Evolutionary conservation across 64 coral and sea anemone species (phyloP), one percentile per base, ranked within the genome.

Genomic region (Montipora foliosa): DNA sequence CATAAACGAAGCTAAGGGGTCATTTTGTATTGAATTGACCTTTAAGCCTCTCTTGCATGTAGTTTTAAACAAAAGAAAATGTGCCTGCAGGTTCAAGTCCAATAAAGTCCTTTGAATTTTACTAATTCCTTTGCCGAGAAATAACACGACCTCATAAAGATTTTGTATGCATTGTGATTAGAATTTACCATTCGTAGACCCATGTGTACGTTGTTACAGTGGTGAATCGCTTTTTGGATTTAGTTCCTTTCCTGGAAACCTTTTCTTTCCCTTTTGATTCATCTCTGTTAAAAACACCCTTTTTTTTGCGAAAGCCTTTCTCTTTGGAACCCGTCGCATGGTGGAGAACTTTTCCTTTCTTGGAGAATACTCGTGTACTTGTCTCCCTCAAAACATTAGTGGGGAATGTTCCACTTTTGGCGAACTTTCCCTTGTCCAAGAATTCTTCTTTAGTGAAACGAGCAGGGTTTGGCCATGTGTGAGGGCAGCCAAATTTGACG

Each of bases 201-300:
- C 81, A 84, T 14, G 81, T 84, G 9, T 84, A 84, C 10, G 81
- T 84, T 9, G 81, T 84, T 19, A 84, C 81, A 25, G 22, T 84
- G 6, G 81, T 21, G 15, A 53, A 16, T 8, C 5, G 44, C 45
- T 10, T 49, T 29, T 71, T 71, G 19, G 14, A 48, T 16, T 5
- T 11, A 5, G 49, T 48, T 19, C 5, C 14, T 78, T 49, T 76
- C 21, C 74, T 76, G 29, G 0, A 11, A 76, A 46, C 3, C 6
- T 49, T 78, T 17, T 15, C 47, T 50, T 78, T 19, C 0, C 13
- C 7, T 4, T 2, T 4, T 49, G 15, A 19, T 6, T 49, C 8
- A 14, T 7, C 76, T 78, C 49, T 29, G 21, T 24, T 61, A 44
- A 7, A 84, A 24, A 84, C 3, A 21, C 7, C 19, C 8, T 22